phyloP scores from a whole-genome alignment of 2,888 invertebrate genomes.

The Phengaris alcon region DNA sequence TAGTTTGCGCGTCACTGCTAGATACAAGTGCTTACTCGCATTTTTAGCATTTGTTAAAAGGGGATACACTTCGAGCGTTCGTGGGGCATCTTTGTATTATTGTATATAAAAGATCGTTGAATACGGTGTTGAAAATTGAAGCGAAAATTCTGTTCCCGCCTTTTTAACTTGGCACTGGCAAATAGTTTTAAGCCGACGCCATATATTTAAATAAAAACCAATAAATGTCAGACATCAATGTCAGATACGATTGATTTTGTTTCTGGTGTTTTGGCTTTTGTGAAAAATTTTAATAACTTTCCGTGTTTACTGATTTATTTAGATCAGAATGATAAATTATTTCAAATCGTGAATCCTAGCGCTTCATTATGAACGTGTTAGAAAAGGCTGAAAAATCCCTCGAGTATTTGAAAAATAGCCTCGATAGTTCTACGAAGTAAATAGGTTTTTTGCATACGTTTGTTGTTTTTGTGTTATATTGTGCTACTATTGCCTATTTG shows the following conservation, averaged over 20 bases:
- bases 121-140: too few relatives aligned
- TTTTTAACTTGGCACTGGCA: too few relatives aligned
- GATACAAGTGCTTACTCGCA: too few relatives aligned
- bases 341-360: not conserved
- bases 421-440: constrained; percentile 62
- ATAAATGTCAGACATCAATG: constrained; percentile 4
- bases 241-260: constrained; percentile 15
- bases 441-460: constrained; percentile 40
- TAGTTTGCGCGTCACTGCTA: too few relatives aligned
- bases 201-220: too few relatives aligned
- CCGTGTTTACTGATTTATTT: not conserved
- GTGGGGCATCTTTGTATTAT: too few relatives aligned
- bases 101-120: too few relatives aligned
- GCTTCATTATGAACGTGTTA: constrained; percentile 63
- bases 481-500: constrained; percentile 27
- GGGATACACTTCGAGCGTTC: too few relatives aligned
- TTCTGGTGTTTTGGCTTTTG: constrained; percentile 25
- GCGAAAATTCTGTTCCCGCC: too few relatives aligned
- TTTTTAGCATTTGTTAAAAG: too few relatives aligned
- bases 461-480: constrained; percentile 27
- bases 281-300: not conserved
- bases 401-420: constrained; percentile 63
- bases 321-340: constrained; percentile 14
- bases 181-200: too few relatives aligned
- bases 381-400: constrained; percentile 75